Conservation (phyloP, 2,888 invertebrate species). For the Amblyjoppa proteus region DNA sequence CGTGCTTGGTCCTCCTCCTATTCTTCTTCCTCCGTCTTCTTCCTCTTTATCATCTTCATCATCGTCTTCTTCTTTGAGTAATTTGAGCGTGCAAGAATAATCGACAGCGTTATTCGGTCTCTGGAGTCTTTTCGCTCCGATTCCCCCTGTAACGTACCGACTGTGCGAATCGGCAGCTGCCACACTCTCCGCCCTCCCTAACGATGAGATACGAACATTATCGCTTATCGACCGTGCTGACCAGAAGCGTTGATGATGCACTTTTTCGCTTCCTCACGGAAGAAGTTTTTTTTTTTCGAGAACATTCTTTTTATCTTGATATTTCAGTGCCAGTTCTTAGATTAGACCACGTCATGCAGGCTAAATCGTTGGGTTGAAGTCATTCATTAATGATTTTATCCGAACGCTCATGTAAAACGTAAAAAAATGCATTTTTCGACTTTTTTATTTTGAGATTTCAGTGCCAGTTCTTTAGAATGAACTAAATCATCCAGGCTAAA, state of each 20-base stretch:
- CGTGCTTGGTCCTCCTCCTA: slow-evolving; percentile 65
- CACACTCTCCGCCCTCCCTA: slow-evolving; percentile 34
- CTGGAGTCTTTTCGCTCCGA: slow-evolving; percentile 26
- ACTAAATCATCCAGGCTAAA: too few relatives aligned
- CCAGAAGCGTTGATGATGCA: slow-evolving; percentile 28
- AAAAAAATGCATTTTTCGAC: not conserved
- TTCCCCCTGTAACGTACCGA: slow-evolving; percentile 16
- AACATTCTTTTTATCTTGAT: not conserved
- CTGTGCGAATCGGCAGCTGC: slow-evolving; percentile 48
- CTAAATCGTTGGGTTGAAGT: not conserved
- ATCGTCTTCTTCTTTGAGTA: slow-evolving; percentile 51
- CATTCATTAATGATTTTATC: too few relatives aligned
- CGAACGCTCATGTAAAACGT: not conserved
- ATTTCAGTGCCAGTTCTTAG: not conserved
- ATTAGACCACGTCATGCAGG: not conserved
- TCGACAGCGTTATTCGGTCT: slow-evolving; percentile 48
- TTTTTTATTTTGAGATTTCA: not conserved
- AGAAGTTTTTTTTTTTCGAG: not conserved
- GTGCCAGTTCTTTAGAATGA: too few relatives aligned
- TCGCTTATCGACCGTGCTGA: slow-evolving; percentile 25
- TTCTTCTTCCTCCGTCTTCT: slow-evolving; percentile 55
- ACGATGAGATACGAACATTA: slow-evolving; percentile 46
- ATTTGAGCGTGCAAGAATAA: slow-evolving; percentile 47
- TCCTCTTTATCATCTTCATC: slow-evolving; percentile 54
- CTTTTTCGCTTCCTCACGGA: not conserved